Evolutionary conservation across 2,888 invertebrate genomes (phyloP), one percentile per base, ranked within the genome.

Genomic region (Cheilosia variabilis): DNA sequence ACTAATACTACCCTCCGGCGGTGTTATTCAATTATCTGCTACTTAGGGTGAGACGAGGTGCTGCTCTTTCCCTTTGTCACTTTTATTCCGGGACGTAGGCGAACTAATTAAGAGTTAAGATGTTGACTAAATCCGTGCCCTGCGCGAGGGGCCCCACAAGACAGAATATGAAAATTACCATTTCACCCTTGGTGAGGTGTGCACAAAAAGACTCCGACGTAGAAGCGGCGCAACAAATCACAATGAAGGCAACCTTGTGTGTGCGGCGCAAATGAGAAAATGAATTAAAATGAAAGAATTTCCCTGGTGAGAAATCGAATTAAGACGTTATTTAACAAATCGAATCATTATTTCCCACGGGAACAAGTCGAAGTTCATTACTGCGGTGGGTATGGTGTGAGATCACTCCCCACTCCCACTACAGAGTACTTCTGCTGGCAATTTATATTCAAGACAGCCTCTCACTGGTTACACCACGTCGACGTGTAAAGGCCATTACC

Each of bases 21-120:
- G 71, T 84, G 69, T 84, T 84, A 80, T 84, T 84, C 84, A 84
- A 84, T 84, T 84, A 84, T 76, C 66, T 80, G 75, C 69, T 76
- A 84, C 69, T 84, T 84, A 80, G 66, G 71, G 37, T 65, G 71
- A 66, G 65, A 66, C 34, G n/a, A 71, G 37, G 37, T 7, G 58
- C 41, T 58, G 69, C 52, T 47, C 47, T 79, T 79, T 75, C n/a
- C 52, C 75, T 75, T 79, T 84, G 84, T 84, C 84, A 84, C 84
- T 84, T 53, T 79, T 47, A 52, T 57, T 41, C 69, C 24, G 24
- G 24, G 58, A 31, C 41, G 45, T 47, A 58, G 43, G 45, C 73
- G 47, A 80, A 71, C 75, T 84, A 84, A 84, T 80, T 84, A 84
- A 75, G 84, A 80, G 75, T 71, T 71, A 80, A 80, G 80, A 71